Evolutionary conservation across 1,140 invertebrate species (phyloP), one percentile per base, ranked within the genome.

Genomic region (Drosophila willistoni): DNA sequence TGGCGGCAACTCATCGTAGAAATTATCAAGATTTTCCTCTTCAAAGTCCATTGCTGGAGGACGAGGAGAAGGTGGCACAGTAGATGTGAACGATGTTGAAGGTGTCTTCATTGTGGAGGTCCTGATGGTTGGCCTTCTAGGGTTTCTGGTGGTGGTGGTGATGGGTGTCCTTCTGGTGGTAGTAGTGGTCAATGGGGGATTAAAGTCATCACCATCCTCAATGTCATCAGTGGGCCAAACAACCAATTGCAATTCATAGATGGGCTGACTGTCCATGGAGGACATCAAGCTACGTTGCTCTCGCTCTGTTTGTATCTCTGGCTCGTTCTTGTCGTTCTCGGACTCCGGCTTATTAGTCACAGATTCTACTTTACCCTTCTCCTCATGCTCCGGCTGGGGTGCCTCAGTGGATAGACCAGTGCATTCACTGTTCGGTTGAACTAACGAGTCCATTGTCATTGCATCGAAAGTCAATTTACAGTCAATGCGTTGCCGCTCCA

Each of bases 231-330:
- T 69, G 51, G 89, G 89, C 89, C 89, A 91, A 77, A 89, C 89
- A 77, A 84, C 83, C 89, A 91, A 77, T 90, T 91, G 89, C 74
- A 85, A 85, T 82, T 91, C 89, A 85, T 91, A 91, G 75, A 90
- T 60, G 59, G 87, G 87, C 79, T 90, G 82, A 59, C 77, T 89
- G 57, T 76, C 66, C 64, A 59, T 41, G 7, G 78, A 44, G 12
- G 78, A 44, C 79, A 71, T 70, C 56, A 75, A 71, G 70, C 79
- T 70, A 41, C 85, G 75, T 73, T 66, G 72, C 74, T 68, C 60
- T 57, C 22, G 56, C 56, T 62, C 22, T 44, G 17, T 39, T 34
- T 36, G 70, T 60, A 39, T n/a, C 29, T 54, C 14, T 66, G 55
- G 22, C 29, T 54, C 14, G 44, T 13, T 42, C 34, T 36, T 12